A percentile compares a stretch with the other conserved stretches of the same genome.
Evolutionary conservation across 2,113 vertebrate species (phyloP).

Genomic region (Phoxinus phoxinus): DNA sequence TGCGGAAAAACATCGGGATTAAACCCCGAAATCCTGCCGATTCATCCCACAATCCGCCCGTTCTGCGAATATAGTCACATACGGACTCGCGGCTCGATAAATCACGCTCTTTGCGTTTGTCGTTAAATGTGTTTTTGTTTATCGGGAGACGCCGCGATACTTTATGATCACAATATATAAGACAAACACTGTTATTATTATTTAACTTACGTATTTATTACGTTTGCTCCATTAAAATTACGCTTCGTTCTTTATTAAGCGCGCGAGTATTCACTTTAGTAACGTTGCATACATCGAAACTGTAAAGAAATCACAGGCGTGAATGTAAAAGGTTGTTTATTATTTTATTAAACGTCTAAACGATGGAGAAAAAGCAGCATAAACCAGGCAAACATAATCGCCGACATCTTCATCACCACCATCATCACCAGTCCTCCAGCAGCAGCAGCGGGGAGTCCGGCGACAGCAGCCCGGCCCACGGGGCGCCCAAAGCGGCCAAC

Average conservation of each 20-base stretch:
- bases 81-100: neutral
- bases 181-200: neutral
- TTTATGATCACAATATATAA: neutral
- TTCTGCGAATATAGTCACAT: neutral
- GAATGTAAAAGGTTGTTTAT: neutral
- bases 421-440: constrained; percentile 47
- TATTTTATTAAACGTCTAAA: neutral
- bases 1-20: neutral
- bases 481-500: constrained; percentile 81
- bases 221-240: neutral
- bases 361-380: constrained; percentile 45
- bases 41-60: neutral
- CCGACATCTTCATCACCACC: constrained; percentile 55
- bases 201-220: neutral
- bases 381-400: constrained; percentile 59
- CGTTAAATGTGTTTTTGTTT: neutral
- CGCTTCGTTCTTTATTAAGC: neutral
- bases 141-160: neutral
- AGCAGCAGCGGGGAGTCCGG: constrained; percentile 59
- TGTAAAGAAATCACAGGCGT: no score
- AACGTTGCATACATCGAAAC: neutral
- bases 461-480: constrained; percentile 65
- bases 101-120: neutral
- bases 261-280: neutral
- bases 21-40: neutral